phyloP scores from a whole-genome alignment of 1,140 invertebrate species.

The Lepidurus apus region DNA sequence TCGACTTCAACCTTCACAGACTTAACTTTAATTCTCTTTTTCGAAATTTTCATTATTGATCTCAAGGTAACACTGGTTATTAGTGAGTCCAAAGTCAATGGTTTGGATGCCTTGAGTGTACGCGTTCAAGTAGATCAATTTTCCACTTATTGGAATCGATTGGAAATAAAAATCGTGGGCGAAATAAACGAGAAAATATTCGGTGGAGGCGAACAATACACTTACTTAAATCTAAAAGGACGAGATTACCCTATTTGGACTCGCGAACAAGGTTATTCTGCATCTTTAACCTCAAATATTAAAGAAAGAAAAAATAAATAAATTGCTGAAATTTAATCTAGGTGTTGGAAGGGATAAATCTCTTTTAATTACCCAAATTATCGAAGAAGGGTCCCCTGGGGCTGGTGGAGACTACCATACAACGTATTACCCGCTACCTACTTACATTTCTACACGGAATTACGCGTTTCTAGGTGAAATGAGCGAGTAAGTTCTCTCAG shows the following conservation, averaged over 20 bases:
- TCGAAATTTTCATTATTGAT: neutral
- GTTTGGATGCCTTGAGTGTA: neutral
- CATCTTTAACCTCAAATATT: neutral
- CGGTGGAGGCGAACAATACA: constrained; percentile 44
- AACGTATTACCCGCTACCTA: constrained; percentile 46
- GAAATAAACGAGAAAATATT: constrained; percentile 39
- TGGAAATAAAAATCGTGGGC: constrained; percentile 26
- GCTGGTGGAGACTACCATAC: constrained; percentile 46
- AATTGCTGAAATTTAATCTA: constrained; percentile 27
- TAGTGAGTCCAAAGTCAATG: neutral
- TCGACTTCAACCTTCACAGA: neutral
- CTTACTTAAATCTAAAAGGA: constrained; percentile 43
- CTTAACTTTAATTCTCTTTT: neutral
- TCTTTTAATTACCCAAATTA: constrained; percentile 41
- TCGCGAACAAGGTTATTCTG: constrained; percentile 42
- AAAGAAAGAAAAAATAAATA: neutral
- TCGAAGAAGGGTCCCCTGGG: constrained; percentile 37
- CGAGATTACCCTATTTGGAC: constrained; percentile 43
- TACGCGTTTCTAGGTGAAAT: constrained; percentile 42
- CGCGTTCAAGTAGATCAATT: neutral
- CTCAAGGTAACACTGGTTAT: neutral
- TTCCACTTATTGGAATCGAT: neutral
- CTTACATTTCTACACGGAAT: constrained; percentile 42
- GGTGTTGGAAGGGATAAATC: constrained; percentile 43
- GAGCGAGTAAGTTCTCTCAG: neutral